Conservation (phyloP, 2,113 vertebrate species). For the Equus quagga region DNA sequence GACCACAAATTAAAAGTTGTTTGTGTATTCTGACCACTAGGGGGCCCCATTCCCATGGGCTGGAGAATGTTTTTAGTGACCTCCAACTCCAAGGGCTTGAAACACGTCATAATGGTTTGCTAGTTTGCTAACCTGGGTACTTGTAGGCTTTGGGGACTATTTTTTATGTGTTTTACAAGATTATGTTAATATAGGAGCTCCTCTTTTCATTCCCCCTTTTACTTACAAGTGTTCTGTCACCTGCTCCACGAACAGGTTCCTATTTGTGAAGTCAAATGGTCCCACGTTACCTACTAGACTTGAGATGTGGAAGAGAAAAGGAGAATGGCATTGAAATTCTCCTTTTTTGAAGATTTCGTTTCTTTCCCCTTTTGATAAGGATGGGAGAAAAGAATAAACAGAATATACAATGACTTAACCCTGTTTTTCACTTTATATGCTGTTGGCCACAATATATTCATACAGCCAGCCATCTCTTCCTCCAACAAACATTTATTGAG, state of each 20-base stretch:
- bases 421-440: background rate
- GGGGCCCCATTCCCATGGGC: background rate
- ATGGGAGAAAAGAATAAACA: background rate
- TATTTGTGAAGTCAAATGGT: background rate
- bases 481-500: constrained; percentile 4
- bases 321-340: background rate
- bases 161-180: background rate
- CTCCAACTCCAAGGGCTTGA: background rate
- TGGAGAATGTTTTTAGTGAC: background rate
- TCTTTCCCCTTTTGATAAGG: background rate
- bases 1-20: background rate
- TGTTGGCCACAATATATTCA: background rate
- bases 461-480: background rate
- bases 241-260: background rate
- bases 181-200: background rate
- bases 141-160: background rate
- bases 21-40: background rate
- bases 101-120: background rate
- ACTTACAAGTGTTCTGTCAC: background rate
- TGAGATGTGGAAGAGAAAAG: background rate
- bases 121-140: background rate
- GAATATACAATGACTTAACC: background rate
- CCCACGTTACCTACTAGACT: background rate
- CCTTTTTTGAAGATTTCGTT: background rate
- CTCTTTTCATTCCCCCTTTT: background rate